phyloP scores from a whole-genome alignment of 2,888 invertebrate species.

The Bursaphelenchus okinawaensis region DNA sequence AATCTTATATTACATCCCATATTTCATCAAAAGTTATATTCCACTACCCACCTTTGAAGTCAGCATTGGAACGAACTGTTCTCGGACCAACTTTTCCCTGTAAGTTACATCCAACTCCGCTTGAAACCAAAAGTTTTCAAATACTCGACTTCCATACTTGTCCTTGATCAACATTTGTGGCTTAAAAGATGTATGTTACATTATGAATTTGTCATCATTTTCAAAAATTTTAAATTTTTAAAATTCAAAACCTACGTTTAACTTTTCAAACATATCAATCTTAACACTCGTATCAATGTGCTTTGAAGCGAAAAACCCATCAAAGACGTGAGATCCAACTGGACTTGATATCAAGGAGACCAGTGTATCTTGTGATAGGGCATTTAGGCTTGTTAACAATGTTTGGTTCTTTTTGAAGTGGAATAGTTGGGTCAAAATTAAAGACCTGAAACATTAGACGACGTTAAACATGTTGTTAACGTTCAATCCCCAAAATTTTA shows the following conservation, averaged over 20 bases:
- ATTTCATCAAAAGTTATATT: too few species aligned
- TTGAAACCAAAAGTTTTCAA: slow-evolving; percentile 12
- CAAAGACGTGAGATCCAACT: slow-evolving; percentile 8
- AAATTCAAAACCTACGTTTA: neutral
- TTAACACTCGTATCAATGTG: neutral
- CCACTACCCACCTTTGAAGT: neutral
- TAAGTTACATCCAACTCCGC: neutral
- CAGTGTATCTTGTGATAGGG: neutral
- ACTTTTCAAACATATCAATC: neutral
- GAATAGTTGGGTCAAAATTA: slow-evolving; percentile 5
- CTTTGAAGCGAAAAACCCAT: neutral
- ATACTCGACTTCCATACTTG: slow-evolving; percentile 14
- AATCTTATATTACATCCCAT: too few species aligned
- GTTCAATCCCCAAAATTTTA: too few species aligned
- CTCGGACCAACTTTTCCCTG: neutral
- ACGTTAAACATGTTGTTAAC: neutral
- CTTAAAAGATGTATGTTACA: neutral
- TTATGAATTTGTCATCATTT: neutral
- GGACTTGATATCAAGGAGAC: neutral
- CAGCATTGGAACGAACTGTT: neutral
- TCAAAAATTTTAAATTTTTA: neutral
- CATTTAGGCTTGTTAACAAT: neutral
- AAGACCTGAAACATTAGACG: neutral
- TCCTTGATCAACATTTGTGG: neutral
- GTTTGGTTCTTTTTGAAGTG: slow-evolving; percentile 3